Evolutionary conservation across 2,797 vertebrate species (phyloP).

Genomic region (Uromys caudimaculatus): DNA sequence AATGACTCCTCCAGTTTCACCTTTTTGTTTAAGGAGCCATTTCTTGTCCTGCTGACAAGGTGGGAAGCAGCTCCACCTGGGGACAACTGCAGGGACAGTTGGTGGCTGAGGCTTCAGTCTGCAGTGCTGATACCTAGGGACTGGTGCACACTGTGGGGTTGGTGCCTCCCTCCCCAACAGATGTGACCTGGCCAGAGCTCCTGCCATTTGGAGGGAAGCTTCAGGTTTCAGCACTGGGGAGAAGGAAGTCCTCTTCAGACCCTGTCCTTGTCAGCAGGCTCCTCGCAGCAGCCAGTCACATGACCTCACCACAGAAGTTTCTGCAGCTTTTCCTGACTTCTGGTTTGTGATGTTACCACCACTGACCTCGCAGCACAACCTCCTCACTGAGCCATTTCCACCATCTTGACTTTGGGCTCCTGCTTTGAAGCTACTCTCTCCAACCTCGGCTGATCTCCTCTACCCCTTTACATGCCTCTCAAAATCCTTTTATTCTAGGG

Average conservation of each 20-base stretch:
- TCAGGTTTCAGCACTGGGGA: not conserved
- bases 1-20: not conserved
- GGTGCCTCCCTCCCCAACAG: not conserved
- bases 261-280: not conserved
- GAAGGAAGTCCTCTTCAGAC: not conserved
- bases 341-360: not conserved
- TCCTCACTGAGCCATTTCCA: not conserved
- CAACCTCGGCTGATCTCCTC: not conserved
- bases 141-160: rapidly evolving
- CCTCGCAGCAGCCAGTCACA: not conserved
- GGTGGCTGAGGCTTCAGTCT: not conserved
- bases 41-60: conserved; percentile 43
- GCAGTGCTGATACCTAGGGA: not conserved
- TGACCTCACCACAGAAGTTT: not conserved
- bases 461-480: not conserved
- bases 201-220: rapidly evolving
- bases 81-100: not conserved
- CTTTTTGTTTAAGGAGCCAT: not conserved
- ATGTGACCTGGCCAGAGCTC: not conserved
- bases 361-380: not conserved
- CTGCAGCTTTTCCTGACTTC: not conserved
- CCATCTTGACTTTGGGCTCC: not conserved
- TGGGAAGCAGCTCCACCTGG: not conserved
- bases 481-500: not conserved
- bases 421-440: not conserved